Base-by-base conservation (phyloP, 2,888 invertebrate genomes). In the Drosophila atripex region DNA sequence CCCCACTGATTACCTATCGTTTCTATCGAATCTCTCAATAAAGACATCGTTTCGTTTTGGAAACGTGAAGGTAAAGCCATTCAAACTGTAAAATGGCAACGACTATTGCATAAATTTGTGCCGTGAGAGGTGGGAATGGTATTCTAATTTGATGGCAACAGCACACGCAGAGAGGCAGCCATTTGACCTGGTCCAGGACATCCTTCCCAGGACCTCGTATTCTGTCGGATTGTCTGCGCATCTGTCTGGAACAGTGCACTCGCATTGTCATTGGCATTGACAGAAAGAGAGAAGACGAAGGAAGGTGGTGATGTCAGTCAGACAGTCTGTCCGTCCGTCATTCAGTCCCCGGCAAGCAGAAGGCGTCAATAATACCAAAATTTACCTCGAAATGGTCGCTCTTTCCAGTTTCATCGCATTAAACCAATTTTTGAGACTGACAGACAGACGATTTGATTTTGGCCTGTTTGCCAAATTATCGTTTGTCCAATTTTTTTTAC, bases 181-280 rank as follows among this genome's bases (percentile, higher is more conserved):
- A 61, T 61, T 23, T 51, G 51, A 46, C 61, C 64, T 61, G 63
- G 38, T 5, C 45, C 38, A 38, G 30, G 28, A 5, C 45, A 18
- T 18, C 11, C 38, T 63, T 39, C 30, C 7, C 38, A 11, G 63
- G 28, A 8, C 28, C 9, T 28, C 28, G 28, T 28, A 0, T 28
- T 28, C 28, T 28, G 28, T 3, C 28, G 28, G n/a, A 63, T 61
- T 78, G 73, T 59, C 53, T 66, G 57, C 71, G 71, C 77, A 80
- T 59, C 75, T 78, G 85, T 69, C 70, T 77, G 80, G 84, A 84
- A 80, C 75, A 72, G 57, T 85, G 77, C 78, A 77, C 78, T 80
- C 55, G 47, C 65, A 73, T 68, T 77, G 79, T 45, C 68, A 73
- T 68, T 77, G 77, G 75, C 71, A 73, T 70, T 60, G 73, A 65